Evolutionary conservation across 1,140 invertebrate species (phyloP).

Genomic region (Conopomorpha cramerella): DNA sequence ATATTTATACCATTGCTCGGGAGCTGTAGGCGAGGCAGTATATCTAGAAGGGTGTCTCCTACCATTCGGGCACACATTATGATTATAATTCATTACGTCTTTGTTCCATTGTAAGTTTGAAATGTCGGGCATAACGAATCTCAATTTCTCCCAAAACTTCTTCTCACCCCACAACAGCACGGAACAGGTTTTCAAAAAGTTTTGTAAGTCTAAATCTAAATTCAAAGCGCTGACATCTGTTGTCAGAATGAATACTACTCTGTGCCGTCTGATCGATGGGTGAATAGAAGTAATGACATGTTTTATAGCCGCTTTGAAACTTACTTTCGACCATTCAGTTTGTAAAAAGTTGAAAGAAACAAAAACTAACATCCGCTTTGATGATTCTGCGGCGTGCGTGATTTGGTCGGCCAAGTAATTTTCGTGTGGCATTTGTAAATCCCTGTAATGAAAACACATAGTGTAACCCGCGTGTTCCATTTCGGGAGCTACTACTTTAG

Average conservation of each 20-base stretch:
- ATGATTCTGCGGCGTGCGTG: conserved; percentile 78
- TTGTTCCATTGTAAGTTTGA: conserved; percentile 60
- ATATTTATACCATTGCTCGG: conserved; percentile 59
- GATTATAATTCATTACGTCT: conserved; percentile 50
- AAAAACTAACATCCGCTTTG: conserved; percentile 71
- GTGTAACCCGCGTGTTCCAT: conserved; percentile 78
- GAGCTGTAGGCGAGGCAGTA: conserved; percentile 56
- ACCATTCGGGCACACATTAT: conserved; percentile 45
- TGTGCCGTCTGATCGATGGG: conserved; percentile 66
- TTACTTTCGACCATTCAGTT: conserved; percentile 75
- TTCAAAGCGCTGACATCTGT: conserved; percentile 80
- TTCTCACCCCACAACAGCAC: conserved; percentile 84
- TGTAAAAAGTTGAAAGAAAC: conserved; percentile 75
- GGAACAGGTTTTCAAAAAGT: conserved; percentile 80
- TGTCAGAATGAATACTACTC: conserved; percentile 70
- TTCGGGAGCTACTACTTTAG: conserved; percentile 76
- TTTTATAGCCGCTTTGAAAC: conserved; percentile 73
- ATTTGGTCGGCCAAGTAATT: conserved; percentile 76
- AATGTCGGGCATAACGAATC: conserved; percentile 84
- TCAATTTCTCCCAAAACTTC: conserved; percentile 88
- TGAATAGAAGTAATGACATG: conserved; percentile 73
- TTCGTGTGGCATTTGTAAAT: conserved; percentile 71
- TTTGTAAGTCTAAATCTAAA: conserved; percentile 79
- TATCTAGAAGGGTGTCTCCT: conserved; percentile 53
- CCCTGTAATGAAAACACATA: conserved; percentile 76